These are phyloP conservation scores for Idris sp. DNA, from an alignment of 1,140 invertebrate species.

Conservation along the genomic window DNA sequence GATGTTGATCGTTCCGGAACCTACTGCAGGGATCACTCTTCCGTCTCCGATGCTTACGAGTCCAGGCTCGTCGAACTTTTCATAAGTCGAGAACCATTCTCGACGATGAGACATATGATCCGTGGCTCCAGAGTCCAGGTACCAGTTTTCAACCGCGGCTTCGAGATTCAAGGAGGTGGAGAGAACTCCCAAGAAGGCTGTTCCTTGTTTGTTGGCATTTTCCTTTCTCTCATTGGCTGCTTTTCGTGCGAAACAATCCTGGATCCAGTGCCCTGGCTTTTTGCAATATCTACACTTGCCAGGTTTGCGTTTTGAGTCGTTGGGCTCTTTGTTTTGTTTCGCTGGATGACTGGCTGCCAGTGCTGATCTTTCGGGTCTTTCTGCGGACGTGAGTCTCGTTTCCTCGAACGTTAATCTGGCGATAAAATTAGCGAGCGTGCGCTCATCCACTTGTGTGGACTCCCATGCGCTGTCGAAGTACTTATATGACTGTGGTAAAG, in stretches of 20 bases:
- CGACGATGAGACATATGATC: constrained; percentile 53
- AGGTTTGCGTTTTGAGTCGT: background rate
- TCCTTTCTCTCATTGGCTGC: constrained; percentile 6
- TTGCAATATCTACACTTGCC: constrained; percentile 22
- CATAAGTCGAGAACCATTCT: constrained; percentile 42
- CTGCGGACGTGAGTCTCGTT: background rate
- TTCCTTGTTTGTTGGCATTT: constrained; percentile 1
- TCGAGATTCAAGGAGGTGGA: too few species aligned
- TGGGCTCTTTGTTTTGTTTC: too few species aligned
- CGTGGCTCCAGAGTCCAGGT: constrained; percentile 58
- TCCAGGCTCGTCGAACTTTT: constrained; percentile 26
- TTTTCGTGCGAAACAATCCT: background rate
- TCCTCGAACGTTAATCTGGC: constrained; percentile 64
- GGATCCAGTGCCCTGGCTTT: constrained; percentile 1
- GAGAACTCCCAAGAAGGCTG: too few species aligned
- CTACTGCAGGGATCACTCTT: constrained; percentile 39
- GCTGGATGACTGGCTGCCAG: too few species aligned
- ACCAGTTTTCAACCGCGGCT: constrained; percentile 36
- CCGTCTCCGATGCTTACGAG: constrained; percentile 50
- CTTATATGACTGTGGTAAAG: constrained; percentile 55
- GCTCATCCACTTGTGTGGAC: constrained; percentile 45
- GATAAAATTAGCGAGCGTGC: constrained; percentile 60
- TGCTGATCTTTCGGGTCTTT: too few species aligned
- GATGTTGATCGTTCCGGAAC: constrained; percentile 57
- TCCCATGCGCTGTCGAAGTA: constrained; percentile 72